Percentiles rank a stretch among this genome's conserved stretches.
phyloP scores from a whole-genome alignment of 2,797 vertebrate species.

The Morus bassanus region DNA sequence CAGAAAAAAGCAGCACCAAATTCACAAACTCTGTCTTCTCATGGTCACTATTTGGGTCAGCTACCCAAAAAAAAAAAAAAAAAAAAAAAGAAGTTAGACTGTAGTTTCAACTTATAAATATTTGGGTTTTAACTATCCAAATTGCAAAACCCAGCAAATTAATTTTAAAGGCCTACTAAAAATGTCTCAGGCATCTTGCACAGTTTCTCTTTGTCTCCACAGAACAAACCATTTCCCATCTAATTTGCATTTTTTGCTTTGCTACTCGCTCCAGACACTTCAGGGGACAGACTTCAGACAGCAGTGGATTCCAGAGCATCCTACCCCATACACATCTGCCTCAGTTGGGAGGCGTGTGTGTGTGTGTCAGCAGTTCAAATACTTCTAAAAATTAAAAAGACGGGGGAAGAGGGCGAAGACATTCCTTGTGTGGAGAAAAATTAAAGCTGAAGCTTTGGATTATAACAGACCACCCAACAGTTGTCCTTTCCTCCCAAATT shows the following conservation, averaged over 20 bases:
- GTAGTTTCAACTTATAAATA: neutral
- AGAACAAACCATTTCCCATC: neutral
- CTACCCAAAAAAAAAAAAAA: neutral
- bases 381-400: neutral
- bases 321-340: neutral
- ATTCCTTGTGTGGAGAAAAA: neutral
- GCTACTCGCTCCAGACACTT: no score
- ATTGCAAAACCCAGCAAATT: neutral
- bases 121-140: neutral
- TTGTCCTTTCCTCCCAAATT: neutral
- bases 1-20: constrained; percentile 78
- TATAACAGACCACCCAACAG: neutral
- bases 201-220: neutral
- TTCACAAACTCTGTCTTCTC: constrained; percentile 80
- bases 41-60: constrained; percentile 74
- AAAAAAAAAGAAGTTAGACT: neutral
- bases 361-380: neutral
- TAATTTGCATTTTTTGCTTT: neutral
- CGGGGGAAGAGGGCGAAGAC: neutral
- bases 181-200: neutral
- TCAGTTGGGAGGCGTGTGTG: rapidly evolving
- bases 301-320: neutral
- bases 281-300: neutral
- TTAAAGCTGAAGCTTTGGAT: neutral
- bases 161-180: neutral